Conservation (phyloP, 2,888 invertebrate species). For the Andrena haemorrhoa region DNA sequence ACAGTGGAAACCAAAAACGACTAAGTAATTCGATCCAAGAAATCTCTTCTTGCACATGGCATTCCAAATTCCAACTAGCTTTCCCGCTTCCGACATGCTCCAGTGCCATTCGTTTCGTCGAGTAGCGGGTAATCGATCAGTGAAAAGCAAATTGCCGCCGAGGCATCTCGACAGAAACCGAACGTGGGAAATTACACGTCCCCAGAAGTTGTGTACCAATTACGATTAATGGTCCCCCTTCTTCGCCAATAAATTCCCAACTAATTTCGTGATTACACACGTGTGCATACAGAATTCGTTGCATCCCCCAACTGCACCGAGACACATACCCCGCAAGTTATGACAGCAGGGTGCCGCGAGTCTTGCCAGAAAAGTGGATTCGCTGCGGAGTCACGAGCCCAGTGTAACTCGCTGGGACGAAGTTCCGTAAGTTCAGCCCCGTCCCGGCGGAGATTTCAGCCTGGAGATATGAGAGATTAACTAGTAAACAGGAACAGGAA, state of each 20-base stretch:
- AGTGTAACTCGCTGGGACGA: slow-evolving; percentile 34
- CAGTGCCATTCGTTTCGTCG: background rate
- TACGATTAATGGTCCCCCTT: slow-evolving; percentile 12
- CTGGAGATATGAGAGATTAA: slow-evolving; percentile 50
- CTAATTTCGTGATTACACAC: slow-evolving; percentile 38
- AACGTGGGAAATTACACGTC: slow-evolving; percentile 11
- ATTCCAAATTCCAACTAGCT: background rate
- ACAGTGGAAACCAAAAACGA: no score
- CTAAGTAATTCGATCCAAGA: no score
- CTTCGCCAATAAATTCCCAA: slow-evolving; percentile 36
- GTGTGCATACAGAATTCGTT: slow-evolving; percentile 13
- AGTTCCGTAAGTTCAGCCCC: slow-evolving; percentile 22
- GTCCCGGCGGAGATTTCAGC: slow-evolving; percentile 20
- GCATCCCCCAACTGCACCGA: slow-evolving; percentile 1
- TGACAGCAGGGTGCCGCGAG: background rate
- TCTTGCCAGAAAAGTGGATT: slow-evolving; percentile 48
- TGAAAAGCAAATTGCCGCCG: background rate
- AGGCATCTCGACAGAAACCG: background rate
- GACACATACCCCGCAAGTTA: slow-evolving; percentile 28
- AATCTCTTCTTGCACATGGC: background rate
- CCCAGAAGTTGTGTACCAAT: slow-evolving; percentile 8
- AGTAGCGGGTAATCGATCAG: background rate
- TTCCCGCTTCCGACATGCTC: background rate
- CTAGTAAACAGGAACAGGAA: slow-evolving; percentile 33
- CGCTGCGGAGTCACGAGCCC: slow-evolving; percentile 14